Evolutionary conservation across 2,113 vertebrate genomes (phyloP).

Genomic region (Apus apus): DNA sequence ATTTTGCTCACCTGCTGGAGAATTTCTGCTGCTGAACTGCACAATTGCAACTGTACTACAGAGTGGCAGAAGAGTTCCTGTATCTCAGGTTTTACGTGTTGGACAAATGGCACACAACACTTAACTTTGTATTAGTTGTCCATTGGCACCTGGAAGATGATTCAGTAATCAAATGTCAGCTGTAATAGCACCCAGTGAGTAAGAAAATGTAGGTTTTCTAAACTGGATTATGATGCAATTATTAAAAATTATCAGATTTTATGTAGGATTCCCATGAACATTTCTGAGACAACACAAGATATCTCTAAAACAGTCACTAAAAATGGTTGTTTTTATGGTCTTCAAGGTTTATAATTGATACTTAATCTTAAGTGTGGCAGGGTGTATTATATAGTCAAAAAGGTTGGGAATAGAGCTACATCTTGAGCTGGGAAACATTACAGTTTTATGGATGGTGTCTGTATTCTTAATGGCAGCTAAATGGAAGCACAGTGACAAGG

Average conservation of each 20-base stretch:
- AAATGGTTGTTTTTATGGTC: background rate
- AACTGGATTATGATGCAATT: background rate
- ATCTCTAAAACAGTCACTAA: background rate
- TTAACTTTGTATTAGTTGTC: background rate
- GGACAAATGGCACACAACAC: background rate
- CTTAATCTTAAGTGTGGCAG: background rate
- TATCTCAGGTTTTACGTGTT: background rate
- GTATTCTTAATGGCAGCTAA: slow-evolving; percentile 82
- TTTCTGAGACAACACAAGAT: background rate
- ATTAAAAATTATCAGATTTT: background rate
- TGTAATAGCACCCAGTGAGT: background rate
- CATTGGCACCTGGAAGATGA: background rate
- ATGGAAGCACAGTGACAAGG: slow-evolving; percentile 89
- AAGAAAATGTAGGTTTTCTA: background rate
- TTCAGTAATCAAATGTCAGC: background rate
- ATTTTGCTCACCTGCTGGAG: background rate
- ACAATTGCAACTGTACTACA: background rate
- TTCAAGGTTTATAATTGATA: background rate
- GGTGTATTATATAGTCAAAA: background rate
- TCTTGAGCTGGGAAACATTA: background rate
- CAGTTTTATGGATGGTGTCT: background rate
- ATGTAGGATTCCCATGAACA: background rate
- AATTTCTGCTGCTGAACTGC: background rate
- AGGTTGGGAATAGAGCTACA: background rate
- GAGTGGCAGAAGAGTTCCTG: background rate